phyloP scores from a whole-genome alignment of 2,888 invertebrate species.

The Plutella xylostella region DNA sequence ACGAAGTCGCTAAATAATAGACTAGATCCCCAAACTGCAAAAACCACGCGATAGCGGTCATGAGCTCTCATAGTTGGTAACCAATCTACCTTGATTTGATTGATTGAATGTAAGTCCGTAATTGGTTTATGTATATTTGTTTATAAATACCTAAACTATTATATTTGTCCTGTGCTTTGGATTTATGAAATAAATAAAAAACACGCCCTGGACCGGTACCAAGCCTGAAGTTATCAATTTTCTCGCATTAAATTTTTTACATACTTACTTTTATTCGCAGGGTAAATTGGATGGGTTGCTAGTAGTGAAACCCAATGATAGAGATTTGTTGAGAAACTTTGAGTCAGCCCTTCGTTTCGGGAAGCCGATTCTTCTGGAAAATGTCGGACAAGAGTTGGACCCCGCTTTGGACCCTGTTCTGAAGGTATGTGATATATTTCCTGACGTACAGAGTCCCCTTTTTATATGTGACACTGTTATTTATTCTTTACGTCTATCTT shows the following conservation, averaged over 20 bases:
- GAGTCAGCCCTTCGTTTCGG: slow-evolving; percentile 81
- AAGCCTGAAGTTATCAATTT: too few species aligned
- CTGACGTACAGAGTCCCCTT: too few species aligned
- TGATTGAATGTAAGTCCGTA: background rate
- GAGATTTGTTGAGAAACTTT: slow-evolving; percentile 75
- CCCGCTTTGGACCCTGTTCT: slow-evolving; percentile 88
- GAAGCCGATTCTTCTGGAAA: slow-evolving; percentile 83
- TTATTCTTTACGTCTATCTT: too few species aligned
- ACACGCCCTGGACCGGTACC: too few species aligned
- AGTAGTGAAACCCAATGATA: slow-evolving; percentile 78
- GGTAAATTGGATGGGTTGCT: slow-evolving; percentile 77
- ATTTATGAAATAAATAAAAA: background rate
- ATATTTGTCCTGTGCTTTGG: background rate
- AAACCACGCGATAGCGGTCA: too few species aligned
- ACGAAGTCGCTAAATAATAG: too few species aligned
- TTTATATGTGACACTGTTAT: too few species aligned
- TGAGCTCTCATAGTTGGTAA: background rate
- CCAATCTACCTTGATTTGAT: background rate
- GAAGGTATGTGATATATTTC: too few species aligned
- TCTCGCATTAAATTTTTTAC: background rate
- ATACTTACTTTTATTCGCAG: slow-evolving; percentile 43
- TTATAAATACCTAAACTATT: too few species aligned
- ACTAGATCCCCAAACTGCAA: too few species aligned
- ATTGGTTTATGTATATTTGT: too few species aligned
- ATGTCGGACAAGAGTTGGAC: slow-evolving; percentile 86